Conservation (phyloP, 2,113 vertebrate genomes). For the Ciconia maguari region DNA sequence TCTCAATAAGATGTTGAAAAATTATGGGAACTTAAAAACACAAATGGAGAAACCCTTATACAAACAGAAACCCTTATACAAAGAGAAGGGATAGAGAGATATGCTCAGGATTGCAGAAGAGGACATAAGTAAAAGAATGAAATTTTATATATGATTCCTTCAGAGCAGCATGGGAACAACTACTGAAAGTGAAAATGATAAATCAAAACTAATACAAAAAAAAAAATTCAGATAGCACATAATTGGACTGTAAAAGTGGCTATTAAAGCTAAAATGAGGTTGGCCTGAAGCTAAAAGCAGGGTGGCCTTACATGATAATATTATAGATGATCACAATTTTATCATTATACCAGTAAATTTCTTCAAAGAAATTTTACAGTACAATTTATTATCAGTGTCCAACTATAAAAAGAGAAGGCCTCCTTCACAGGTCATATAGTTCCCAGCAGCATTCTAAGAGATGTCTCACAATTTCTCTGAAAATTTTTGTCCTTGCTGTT, state of each 20-base stretch:
- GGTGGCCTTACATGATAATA: neutral
- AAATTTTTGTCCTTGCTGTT: neutral
- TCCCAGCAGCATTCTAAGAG: neutral
- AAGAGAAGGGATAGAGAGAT: neutral
- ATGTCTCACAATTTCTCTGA: neutral
- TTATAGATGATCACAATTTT: neutral
- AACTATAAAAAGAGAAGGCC: neutral
- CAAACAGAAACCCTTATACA: neutral
- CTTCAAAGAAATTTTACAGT: neutral
- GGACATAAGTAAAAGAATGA: neutral
- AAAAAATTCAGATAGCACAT: neutral
- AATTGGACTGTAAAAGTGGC: neutral
- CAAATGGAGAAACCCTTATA: neutral
- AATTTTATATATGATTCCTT: neutral
- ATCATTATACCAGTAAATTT: neutral
- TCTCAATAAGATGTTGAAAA: neutral
- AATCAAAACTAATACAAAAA: neutral
- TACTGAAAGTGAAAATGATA: neutral
- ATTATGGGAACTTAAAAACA: neutral
- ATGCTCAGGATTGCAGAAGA: neutral
- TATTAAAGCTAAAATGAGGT: neutral
- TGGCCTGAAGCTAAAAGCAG: neutral
- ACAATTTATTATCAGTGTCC: neutral
- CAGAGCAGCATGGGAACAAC: neutral
- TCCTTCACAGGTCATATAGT: neutral